Conservation (phyloP, 2,888 invertebrate species). For the Muscina levida region DNA sequence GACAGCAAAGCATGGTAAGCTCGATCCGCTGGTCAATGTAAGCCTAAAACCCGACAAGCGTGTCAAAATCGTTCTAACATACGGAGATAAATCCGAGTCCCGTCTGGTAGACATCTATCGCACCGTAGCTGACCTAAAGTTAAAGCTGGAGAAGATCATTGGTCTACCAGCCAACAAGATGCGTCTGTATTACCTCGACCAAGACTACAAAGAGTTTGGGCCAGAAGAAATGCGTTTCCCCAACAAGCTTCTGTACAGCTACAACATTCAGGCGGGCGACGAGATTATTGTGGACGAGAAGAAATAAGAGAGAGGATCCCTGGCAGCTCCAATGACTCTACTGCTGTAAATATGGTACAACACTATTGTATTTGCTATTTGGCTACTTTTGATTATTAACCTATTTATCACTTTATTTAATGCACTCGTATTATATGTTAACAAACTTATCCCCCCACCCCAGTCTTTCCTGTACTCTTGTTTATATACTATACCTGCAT, state of each 20-base stretch:
- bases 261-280: conserved; percentile 93
- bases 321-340: not conserved
- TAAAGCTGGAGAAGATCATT: conserved; percentile 88
- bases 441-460: not conserved
- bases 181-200: conserved; percentile 94
- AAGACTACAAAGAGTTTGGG: conserved; percentile 86
- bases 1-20: conserved; percentile 90
- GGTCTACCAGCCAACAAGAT: conserved; percentile 91
- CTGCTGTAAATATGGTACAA: not conserved
- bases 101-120: conserved; percentile 89
- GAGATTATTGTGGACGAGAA: conserved; percentile 94
- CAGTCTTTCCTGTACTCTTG: too few relatives aligned
- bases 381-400: not conserved
- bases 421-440: conserved; percentile 6
- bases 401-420: not conserved
- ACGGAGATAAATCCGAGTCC: conserved; percentile 87
- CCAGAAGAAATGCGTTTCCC: conserved; percentile 95
- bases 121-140: conserved; percentile 90
- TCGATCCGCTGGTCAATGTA: conserved; percentile 93
- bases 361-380: too few relatives aligned
- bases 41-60: conserved; percentile 92
- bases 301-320: conserved; percentile 70
- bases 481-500: too few relatives aligned
- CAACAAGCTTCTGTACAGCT: conserved; percentile 93
- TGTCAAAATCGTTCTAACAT: conserved; percentile 91